phyloP scores from a whole-genome alignment of 2,888 invertebrate species.

The Tricholauxania praeusta region DNA sequence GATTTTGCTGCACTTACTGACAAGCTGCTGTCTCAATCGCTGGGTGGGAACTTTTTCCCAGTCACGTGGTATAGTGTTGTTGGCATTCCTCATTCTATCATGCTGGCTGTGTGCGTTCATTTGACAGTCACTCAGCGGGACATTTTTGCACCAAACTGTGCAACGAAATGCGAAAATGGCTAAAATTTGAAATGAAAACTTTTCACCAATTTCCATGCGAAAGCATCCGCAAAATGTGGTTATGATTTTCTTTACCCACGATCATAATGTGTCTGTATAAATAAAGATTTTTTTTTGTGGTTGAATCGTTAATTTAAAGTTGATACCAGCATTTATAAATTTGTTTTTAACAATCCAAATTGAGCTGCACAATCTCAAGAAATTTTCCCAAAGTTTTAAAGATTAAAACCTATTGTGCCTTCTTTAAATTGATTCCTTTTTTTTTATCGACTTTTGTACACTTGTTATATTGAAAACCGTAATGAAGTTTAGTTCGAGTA shows the following conservation, averaged over 20 bases:
- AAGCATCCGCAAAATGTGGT: not conserved
- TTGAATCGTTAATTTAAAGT: no score
- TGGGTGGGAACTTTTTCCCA: not conserved
- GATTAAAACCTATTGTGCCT: no score
- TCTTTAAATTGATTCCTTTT: no score
- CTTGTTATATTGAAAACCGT: no score
- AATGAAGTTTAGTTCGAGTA: no score
- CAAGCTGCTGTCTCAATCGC: not conserved
- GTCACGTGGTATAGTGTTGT: not conserved
- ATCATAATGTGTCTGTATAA: no score
- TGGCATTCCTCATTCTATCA: not conserved
- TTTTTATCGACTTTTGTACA: no score
- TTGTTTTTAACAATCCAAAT: no score
- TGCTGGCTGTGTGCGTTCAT: not conserved
- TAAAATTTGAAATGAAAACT: conserved; percentile 9
- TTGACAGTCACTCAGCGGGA: conserved; percentile 8
- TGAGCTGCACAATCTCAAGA: no score
- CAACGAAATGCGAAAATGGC: conserved; percentile 14
- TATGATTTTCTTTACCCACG: not conserved
- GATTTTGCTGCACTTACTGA: not conserved
- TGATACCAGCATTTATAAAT: no score
- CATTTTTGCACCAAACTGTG: conserved; percentile 9
- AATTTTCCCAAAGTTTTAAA: no score
- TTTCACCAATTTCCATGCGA: not conserved
- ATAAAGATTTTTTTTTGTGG: no score